A percentile compares a stretch with the other conserved stretches of the same genome.
These are phyloP conservation scores for Psittacus erithacus DNA, from an alignment of 2,113 vertebrate species.

Conservation along the genomic window DNA sequence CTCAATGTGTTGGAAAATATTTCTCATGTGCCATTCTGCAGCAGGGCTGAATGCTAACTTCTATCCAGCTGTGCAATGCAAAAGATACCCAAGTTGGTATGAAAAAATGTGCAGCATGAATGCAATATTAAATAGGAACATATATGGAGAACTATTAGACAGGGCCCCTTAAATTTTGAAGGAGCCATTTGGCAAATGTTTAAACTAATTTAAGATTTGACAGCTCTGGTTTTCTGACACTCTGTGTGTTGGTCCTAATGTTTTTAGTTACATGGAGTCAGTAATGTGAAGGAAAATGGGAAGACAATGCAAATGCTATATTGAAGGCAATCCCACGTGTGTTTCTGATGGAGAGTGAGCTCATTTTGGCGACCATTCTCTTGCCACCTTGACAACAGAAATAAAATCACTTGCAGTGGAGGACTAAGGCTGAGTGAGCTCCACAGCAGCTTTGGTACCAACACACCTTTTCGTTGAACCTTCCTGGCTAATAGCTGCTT, in stretches of 20 bases:
- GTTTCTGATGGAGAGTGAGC: background rate
- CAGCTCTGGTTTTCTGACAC: background rate
- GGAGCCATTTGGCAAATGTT: background rate
- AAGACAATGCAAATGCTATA: background rate
- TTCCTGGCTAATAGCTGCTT: background rate
- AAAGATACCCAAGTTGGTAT: background rate
- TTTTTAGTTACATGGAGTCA: background rate
- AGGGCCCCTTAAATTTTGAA: background rate
- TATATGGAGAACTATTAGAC: background rate
- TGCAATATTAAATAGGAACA: background rate
- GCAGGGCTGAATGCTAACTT: conserved; percentile 47
- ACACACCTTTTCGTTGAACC: background rate
- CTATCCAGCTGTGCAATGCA: conserved; percentile 51
- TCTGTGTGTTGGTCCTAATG: background rate
- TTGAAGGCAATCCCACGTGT: background rate
- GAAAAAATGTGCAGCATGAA: background rate
- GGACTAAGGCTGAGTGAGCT: background rate
- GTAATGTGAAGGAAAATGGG: background rate
- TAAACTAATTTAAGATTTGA: background rate
- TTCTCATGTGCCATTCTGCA: conserved; percentile 35
- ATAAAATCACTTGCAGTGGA: background rate
- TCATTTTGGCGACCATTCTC: background rate
- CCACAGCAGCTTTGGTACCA: background rate
- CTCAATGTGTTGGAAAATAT: conserved; percentile 58
- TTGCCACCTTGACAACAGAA: background rate